Percentiles rank a stretch among this genome's conserved stretches.
Conservation (phyloP, 2,888 invertebrate species). For the Ceratothoa steindachneri region DNA sequence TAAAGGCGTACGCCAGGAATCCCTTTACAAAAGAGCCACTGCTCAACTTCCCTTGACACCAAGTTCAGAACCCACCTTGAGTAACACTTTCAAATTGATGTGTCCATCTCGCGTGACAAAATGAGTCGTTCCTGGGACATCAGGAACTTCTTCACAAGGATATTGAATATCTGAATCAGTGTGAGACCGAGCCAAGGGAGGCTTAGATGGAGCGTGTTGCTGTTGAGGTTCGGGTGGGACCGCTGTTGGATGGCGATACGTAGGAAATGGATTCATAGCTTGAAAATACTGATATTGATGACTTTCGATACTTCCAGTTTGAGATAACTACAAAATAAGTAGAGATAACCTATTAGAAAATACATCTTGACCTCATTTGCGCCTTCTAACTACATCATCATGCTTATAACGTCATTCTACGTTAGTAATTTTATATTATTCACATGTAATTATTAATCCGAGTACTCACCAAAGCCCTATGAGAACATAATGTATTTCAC, state of each 20-base stretch:
- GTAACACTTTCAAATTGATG: slow-evolving; percentile 81
- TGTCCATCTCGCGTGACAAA: slow-evolving; percentile 95
- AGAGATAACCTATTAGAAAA: no score
- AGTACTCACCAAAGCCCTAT: no score
- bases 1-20: no score
- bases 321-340: slow-evolving; percentile 62
- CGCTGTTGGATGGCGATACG: not conserved
- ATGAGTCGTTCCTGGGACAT: slow-evolving; percentile 79
- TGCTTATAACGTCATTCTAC: no score
- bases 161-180: slow-evolving; percentile 90
- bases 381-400: no score
- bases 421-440: no score
- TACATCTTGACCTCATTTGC: no score
- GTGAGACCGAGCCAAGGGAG: slow-evolving; percentile 75
- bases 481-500: no score
- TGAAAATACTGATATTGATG: slow-evolving; percentile 54
- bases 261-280: not conserved
- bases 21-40: no score
- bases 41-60: no score
- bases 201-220: slow-evolving; percentile 50
- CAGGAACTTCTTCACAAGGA: slow-evolving; percentile 76
- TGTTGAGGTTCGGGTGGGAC: not conserved
- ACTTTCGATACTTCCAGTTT: slow-evolving; percentile 62
- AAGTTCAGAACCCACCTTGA: no score
- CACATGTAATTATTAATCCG: no score